phyloP scores from a whole-genome alignment of 2,888 invertebrate genomes.

The Stictocephala bisonia region DNA sequence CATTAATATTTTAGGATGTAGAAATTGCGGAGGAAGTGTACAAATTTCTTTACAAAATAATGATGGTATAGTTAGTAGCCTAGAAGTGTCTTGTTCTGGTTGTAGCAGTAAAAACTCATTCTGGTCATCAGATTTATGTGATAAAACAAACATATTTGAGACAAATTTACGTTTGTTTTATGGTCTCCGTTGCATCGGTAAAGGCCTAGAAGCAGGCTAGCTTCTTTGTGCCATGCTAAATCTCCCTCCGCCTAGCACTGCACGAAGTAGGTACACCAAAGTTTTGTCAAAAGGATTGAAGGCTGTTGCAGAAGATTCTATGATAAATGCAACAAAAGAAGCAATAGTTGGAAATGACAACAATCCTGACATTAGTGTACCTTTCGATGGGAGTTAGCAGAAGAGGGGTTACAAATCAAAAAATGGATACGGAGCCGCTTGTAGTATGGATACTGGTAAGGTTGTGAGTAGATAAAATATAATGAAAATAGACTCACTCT shows the following conservation, averaged over 20 bases:
- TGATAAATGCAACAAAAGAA: slow-evolving; percentile 31
- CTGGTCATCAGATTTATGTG: slow-evolving; percentile 9
- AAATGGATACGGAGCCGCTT: slow-evolving; percentile 3
- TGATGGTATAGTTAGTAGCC: slow-evolving; percentile 16
- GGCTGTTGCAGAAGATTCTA: slow-evolving; percentile 34
- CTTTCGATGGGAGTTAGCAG: slow-evolving; percentile 45
- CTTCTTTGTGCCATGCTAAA: slow-evolving; percentile 33
- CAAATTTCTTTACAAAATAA: slow-evolving; percentile 5
- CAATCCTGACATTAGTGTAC: slow-evolving; percentile 17
- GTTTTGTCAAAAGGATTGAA: not conserved
- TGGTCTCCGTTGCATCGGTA: slow-evolving; percentile 30
- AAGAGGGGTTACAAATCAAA: slow-evolving; percentile 35
- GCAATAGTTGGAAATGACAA: slow-evolving; percentile 27
- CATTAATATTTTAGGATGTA: slow-evolving; percentile 26
- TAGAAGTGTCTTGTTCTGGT: slow-evolving; percentile 8
- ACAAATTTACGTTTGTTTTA: slow-evolving; percentile 33
- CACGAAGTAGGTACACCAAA: slow-evolving; percentile 1
- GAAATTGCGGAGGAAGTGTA: slow-evolving; percentile 23
- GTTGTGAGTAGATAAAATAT: too few relatives aligned
- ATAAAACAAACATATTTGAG: slow-evolving; percentile 35
- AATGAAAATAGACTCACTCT: too few relatives aligned
- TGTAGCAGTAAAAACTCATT: slow-evolving; percentile 2
- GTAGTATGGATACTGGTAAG: slow-evolving; percentile 37
- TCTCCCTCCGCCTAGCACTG: slow-evolving; percentile 34
- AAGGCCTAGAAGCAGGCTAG: slow-evolving; percentile 12